Conservation (phyloP, 23 tunicate species). For the Halocynthia roretzi region DNA sequence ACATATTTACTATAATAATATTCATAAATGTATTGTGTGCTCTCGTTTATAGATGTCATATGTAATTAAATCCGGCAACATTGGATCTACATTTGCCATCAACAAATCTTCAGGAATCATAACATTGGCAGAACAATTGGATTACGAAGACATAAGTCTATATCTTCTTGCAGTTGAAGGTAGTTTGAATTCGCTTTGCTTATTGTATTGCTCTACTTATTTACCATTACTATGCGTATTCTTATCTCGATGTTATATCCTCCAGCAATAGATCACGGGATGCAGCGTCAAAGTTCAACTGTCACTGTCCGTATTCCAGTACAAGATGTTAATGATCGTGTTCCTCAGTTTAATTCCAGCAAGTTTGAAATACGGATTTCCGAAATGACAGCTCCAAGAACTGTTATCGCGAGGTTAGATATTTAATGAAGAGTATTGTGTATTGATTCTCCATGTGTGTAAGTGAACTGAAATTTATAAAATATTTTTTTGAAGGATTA, state of each 20-base stretch:
- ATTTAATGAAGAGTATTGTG: background rate
- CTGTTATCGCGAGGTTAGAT: constrained; percentile 38
- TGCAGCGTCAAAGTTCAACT: constrained; percentile 10
- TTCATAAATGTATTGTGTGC: background rate
- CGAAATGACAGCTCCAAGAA: constrained; percentile 28
- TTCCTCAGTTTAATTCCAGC: constrained; percentile 55
- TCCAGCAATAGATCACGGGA: constrained; percentile 60
- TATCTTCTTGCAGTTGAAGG: constrained; percentile 52
- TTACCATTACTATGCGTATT: background rate
- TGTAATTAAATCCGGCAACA: constrained; percentile 16
- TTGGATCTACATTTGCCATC: constrained; percentile 35
- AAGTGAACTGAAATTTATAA: background rate
- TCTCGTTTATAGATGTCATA: constrained; percentile 1
- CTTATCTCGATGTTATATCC: background rate
- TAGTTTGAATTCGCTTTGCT: constrained; percentile 1
- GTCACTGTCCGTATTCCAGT: constrained; percentile 35
- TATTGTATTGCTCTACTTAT: background rate
- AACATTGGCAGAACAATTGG: constrained; percentile 16
- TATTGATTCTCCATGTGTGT: background rate
- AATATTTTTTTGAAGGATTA: constrained; percentile 8
- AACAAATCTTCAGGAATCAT: constrained; percentile 28
- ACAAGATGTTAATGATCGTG: constrained; percentile 64
- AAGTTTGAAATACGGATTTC: constrained; percentile 43
- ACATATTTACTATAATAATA: background rate
- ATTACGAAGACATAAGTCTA: constrained; percentile 38